Conservation (phyloP, 2,113 vertebrate genomes). For the Hemibagrus wyckioides region DNA sequence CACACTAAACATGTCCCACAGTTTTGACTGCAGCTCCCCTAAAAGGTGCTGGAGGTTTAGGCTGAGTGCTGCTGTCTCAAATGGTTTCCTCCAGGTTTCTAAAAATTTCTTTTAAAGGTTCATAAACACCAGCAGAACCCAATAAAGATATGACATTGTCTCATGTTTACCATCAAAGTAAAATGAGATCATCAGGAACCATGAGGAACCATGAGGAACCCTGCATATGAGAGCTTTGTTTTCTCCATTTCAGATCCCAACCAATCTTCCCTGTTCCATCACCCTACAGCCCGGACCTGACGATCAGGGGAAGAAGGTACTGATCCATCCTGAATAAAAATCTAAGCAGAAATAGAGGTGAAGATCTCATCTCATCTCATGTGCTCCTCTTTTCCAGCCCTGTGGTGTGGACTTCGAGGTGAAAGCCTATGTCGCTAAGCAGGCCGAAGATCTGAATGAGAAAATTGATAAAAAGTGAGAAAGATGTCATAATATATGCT, state of each 20-base stretch:
- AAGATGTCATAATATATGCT: neutral
- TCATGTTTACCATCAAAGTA: neutral
- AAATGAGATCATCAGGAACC: neutral
- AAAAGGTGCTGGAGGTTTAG: neutral
- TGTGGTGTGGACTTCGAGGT: slow-evolving; percentile 92
- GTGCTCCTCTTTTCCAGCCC: slow-evolving; percentile 67
- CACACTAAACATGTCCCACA: neutral
- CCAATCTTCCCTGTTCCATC: slow-evolving; percentile 75
- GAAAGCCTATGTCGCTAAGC: slow-evolving; percentile 80
- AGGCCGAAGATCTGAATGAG: slow-evolving; percentile 80
- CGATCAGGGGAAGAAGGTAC: slow-evolving; percentile 73
- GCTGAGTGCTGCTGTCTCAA: neutral
- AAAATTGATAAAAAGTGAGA: slow-evolving; percentile 86
- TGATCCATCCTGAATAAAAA: neutral
- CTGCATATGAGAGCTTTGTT: neutral
- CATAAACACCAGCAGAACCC: neutral
- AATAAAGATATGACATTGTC: neutral
- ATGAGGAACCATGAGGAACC: neutral
- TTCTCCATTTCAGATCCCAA: slow-evolving; percentile 65
- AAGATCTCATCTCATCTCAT: neutral
- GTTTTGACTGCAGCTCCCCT: neutral
- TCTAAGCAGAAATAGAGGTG: neutral
- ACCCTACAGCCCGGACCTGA: slow-evolving; percentile 72
- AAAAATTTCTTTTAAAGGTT: neutral
- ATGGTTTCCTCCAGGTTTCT: neutral